phyloP scores from a whole-genome alignment of 2,797 vertebrate species.

The Takifugu rubripes region DNA sequence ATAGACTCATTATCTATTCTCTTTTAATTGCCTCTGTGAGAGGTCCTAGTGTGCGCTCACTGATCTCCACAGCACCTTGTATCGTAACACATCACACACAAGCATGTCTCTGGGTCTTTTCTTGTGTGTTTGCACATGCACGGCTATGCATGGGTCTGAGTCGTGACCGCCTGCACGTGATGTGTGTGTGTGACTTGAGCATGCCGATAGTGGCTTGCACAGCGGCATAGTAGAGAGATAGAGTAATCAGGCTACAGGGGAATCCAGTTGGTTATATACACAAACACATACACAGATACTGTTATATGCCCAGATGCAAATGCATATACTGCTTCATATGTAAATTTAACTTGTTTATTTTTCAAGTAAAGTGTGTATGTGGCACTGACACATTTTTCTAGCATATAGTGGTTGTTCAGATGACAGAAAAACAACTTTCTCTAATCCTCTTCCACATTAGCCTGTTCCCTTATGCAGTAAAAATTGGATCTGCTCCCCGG shows the following conservation, averaged over 20 bases:
- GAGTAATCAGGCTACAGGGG: conserved; percentile 29
- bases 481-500: no score
- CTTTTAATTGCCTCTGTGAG: conserved; percentile 69
- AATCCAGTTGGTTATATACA: conserved; percentile 20
- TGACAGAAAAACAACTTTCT: conserved; percentile 12
- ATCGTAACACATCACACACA: conserved; percentile 44
- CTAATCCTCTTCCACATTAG: conserved; percentile 13
- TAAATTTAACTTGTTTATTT: conserved; percentile 2
- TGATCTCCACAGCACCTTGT: conserved; percentile 52
- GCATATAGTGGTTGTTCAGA: not conserved
- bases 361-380: conserved; percentile 1
- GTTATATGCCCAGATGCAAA: not conserved
- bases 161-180: conserved; percentile 32
- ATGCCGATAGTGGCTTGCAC: conserved; percentile 28
- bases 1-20: conserved; percentile 75
- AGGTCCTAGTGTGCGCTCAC: conserved; percentile 51
- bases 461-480: not conserved
- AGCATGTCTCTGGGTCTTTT: conserved; percentile 22
- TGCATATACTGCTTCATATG: conserved; percentile 10
- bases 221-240: conserved; percentile 24
- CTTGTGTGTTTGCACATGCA: conserved; percentile 11
- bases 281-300: not conserved
- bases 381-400: conserved; percentile 6
- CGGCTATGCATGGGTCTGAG: conserved; percentile 10
- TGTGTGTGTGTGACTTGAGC: conserved; percentile 35